A percentile compares a stretch with the other conserved stretches of the same genome.
phyloP scores from a whole-genome alignment of 2,888 invertebrate species.

The Eilema sororculum region DNA sequence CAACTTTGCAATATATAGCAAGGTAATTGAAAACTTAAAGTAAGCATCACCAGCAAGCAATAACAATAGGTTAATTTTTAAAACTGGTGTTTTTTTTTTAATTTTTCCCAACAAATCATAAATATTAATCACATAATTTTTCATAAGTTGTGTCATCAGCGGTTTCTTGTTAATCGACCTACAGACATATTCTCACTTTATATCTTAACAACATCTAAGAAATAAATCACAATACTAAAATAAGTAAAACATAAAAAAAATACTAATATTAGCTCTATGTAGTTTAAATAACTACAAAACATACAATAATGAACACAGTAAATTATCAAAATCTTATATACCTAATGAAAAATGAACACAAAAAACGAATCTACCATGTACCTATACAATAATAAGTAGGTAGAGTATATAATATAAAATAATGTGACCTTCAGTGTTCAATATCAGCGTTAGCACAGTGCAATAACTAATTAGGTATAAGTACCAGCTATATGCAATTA shows the following conservation, averaged over 20 bases:
- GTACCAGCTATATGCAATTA: conserved; percentile 23
- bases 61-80: neutral
- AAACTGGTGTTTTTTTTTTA: neutral
- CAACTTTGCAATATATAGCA: conserved; percentile 5
- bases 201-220: neutral
- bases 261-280: neutral
- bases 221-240: neutral
- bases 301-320: conserved; percentile 15
- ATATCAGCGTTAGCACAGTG: conserved; percentile 33
- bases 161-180: neutral
- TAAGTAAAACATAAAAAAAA: neutral
- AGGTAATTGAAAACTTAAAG: conserved; percentile 12
- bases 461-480: conserved; percentile 33
- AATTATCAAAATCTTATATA: conserved; percentile 16
- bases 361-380: conserved; percentile 22
- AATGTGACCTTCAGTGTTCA: conserved; percentile 26
- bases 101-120: neutral
- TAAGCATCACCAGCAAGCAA: conserved; percentile 12
- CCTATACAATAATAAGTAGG: conserved; percentile 20
- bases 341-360: conserved; percentile 11
- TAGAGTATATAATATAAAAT: conserved; percentile 14
- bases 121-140: neutral
- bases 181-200: neutral
- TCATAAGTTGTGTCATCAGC: neutral
- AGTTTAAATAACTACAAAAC: conserved; percentile 9